Conservation (phyloP, 2,113 vertebrate species). For the Silurus meridionalis region DNA sequence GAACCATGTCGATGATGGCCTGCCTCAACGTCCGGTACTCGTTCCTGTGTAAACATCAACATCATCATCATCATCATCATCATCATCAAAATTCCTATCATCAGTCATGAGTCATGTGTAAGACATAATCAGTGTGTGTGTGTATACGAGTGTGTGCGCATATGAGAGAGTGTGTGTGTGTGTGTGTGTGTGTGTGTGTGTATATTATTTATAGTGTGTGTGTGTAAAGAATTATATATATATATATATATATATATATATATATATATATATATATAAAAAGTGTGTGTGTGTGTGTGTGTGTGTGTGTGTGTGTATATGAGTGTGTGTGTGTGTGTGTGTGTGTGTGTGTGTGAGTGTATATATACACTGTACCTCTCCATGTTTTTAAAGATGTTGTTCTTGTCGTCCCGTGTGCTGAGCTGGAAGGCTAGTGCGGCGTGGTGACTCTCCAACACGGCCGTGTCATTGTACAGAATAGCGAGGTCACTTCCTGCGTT, state of each 20-base stretch:
- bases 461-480: constrained; percentile 90
- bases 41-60: constrained; percentile 73
- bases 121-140: neutral
- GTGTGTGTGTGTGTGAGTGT: neutral
- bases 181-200: too few species aligned
- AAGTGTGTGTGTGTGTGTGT: neutral
- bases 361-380: constrained; percentile 79
- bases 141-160: neutral
- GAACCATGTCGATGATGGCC: constrained; percentile 95
- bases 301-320: neutral
- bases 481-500: constrained; percentile 91
- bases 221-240: too few species aligned
- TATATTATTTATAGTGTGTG: too few species aligned
- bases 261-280: neutral
- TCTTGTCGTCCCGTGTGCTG: constrained; percentile 86
- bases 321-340: neutral
- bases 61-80: neutral
- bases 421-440: constrained; percentile 96
- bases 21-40: constrained; percentile 93
- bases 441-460: constrained; percentile 94
- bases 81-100: neutral
- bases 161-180: too few species aligned
- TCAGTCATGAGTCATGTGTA: neutral
- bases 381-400: constrained; percentile 96
- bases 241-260: too few species aligned